Evolutionary conservation across 1,140 invertebrate species (phyloP).

Genomic region (Atta colombica): DNA sequence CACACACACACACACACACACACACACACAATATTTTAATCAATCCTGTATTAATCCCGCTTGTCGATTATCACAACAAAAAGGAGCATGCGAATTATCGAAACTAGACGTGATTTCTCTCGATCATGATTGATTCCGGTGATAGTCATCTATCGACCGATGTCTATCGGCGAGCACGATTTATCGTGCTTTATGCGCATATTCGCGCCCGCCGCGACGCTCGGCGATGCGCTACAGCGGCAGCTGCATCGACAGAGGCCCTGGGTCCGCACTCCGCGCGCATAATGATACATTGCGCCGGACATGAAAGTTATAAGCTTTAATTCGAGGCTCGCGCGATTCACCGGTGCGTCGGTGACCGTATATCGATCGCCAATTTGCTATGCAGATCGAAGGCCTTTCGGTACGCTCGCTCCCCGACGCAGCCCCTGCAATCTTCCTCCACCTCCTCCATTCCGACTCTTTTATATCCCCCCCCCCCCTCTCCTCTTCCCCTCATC

Average conservation of each 20-base stretch:
- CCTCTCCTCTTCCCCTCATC: neutral
- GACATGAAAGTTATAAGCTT: conserved; percentile 79
- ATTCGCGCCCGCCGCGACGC: conserved; percentile 61
- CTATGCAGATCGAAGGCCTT: conserved; percentile 77
- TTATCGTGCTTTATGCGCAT: conserved; percentile 73
- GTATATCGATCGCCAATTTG: conserved; percentile 78
- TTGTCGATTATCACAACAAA: neutral
- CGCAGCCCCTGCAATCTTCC: conserved; percentile 74
- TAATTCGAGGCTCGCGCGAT: conserved; percentile 77
- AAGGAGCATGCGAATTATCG: neutral
- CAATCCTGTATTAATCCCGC: too few relatives aligned
- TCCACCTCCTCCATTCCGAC: neutral
- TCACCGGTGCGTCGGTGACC: conserved; percentile 70
- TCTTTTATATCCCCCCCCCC: neutral
- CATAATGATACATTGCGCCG: conserved; percentile 78
- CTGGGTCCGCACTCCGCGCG: conserved; percentile 63
- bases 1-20: too few relatives aligned
- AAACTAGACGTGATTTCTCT: neutral
- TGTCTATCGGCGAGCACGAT: conserved; percentile 57
- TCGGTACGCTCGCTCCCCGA: conserved; percentile 63
- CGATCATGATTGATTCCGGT: neutral
- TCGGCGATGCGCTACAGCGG: conserved; percentile 41
- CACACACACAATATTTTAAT: neutral
- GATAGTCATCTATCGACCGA: conserved; percentile 67
- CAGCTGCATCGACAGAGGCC: conserved; percentile 68